phyloP scores from a whole-genome alignment of 1,140 invertebrate species.

The Scaptomyza pallida region DNA sequence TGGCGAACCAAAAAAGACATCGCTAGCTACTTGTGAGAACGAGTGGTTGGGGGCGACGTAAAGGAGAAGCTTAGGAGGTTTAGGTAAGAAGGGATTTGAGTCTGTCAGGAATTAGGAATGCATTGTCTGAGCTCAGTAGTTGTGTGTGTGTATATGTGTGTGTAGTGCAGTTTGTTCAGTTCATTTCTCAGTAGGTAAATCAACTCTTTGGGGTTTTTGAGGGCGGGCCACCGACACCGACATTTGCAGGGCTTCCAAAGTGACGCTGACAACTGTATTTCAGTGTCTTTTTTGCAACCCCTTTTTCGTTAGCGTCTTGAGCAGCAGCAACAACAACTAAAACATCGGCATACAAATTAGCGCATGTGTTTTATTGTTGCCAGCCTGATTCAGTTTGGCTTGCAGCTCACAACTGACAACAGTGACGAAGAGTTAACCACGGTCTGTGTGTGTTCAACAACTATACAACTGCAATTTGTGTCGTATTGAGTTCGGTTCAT shows the following conservation, averaged over 20 bases:
- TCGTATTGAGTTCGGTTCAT: conserved; percentile 4
- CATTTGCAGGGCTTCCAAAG: conserved; percentile 72
- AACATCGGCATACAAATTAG: conserved; percentile 63
- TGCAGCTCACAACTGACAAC: conserved; percentile 67
- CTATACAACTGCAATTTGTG: conserved; percentile 33
- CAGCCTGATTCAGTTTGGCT: conserved; percentile 68
- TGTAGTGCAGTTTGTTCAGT: conserved; percentile 24
- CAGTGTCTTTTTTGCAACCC: conserved; percentile 7
- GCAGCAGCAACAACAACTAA: not conserved
- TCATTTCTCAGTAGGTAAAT: conserved; percentile 53
- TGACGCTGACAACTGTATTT: conserved; percentile 19
- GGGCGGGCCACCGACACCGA: conserved; percentile 34
- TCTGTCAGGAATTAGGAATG: conserved; percentile 69
- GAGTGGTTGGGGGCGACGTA: not conserved
- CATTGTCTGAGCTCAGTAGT: conserved; percentile 59
- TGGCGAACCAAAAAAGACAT: conserved; percentile 30
- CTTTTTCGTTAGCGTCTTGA: conserved; percentile 37
- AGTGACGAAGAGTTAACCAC: conserved; percentile 50
- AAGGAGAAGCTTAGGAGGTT: too few relatives aligned
- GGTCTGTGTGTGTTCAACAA: conserved; percentile 4
- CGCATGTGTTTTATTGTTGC: conserved; percentile 56
- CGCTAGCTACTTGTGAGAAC: conserved; percentile 8
- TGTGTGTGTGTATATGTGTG: not conserved
- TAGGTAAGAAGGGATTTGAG: conserved; percentile 3
- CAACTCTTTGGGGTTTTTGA: conserved; percentile 65